These are phyloP conservation scores for Acholoe squamosa DNA, from an alignment of 2,888 invertebrate species.

Conservation along the genomic window DNA sequence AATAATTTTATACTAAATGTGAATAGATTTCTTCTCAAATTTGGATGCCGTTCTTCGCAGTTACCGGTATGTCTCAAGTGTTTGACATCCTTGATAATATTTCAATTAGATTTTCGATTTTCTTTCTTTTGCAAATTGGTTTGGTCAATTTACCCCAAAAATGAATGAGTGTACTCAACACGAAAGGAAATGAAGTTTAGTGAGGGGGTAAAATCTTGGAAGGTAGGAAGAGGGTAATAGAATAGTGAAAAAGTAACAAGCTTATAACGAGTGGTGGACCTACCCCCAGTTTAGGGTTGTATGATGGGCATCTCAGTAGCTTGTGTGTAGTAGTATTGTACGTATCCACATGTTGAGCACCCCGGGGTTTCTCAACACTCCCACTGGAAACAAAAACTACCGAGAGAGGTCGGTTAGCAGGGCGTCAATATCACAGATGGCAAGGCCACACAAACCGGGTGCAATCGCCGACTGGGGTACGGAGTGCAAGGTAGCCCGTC, in stretches of 20 bases:
- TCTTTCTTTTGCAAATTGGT: no score
- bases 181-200: not conserved
- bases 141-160: not conserved
- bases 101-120: no score
- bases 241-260: not conserved
- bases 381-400: slow-evolving; percentile 58
- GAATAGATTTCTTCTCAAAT: no score
- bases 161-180: not conserved
- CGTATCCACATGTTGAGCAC: slow-evolving; percentile 43
- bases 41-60: no score
- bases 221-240: not conserved
- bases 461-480: slow-evolving; percentile 31
- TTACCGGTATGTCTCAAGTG: no score
- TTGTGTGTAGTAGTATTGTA: slow-evolving; percentile 55
- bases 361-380: not conserved
- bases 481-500: slow-evolving; percentile 38
- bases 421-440: not conserved
- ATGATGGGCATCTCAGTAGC: slow-evolving; percentile 20
- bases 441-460: slow-evolving; percentile 44
- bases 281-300: slow-evolving; percentile 7
- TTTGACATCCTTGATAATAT: no score
- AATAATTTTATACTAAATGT: no score
- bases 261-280: slow-evolving; percentile 26
- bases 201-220: not conserved
- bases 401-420: slow-evolving; percentile 5